These are phyloP conservation scores for Diorhabda sublineata DNA, from an alignment of 1,140 invertebrate genomes.

Conservation along the genomic window DNA sequence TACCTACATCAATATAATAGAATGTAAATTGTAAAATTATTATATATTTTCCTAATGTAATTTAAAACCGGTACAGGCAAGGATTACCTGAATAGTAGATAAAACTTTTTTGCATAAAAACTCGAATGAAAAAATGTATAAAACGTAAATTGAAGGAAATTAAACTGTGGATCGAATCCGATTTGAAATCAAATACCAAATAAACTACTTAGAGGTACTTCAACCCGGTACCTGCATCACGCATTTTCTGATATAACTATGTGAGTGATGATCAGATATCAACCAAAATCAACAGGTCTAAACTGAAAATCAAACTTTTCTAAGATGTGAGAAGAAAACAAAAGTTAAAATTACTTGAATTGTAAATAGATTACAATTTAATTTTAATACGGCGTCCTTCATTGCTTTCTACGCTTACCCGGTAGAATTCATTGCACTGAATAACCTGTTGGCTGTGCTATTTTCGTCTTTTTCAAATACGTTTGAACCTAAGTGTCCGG, in stretches of 20 bases:
- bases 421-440: not conserved
- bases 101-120: too few relatives aligned
- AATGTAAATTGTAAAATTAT: not conserved
- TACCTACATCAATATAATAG: not conserved
- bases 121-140: not conserved
- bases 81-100: not conserved
- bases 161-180: too few relatives aligned
- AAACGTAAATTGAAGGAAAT: not conserved
- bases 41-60: slow-evolving; percentile 6
- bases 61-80: not conserved
- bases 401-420: not conserved
- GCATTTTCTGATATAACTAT: too few relatives aligned
- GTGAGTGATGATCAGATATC: not conserved
- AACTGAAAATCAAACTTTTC: slow-evolving; percentile 5
- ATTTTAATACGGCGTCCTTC: slow-evolving; percentile 5
- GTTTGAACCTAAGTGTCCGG: too few relatives aligned
- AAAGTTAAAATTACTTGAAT: not conserved
- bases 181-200: not conserved
- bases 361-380: not conserved
- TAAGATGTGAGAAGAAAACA: slow-evolving; percentile 1
- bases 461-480: not conserved
- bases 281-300: slow-evolving; percentile 1
- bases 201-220: not conserved
- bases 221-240: too few relatives aligned
- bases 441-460: not conserved